Evolutionary conservation across 2,113 vertebrate species (phyloP).

Genomic region (Macrotis lagotis): DNA sequence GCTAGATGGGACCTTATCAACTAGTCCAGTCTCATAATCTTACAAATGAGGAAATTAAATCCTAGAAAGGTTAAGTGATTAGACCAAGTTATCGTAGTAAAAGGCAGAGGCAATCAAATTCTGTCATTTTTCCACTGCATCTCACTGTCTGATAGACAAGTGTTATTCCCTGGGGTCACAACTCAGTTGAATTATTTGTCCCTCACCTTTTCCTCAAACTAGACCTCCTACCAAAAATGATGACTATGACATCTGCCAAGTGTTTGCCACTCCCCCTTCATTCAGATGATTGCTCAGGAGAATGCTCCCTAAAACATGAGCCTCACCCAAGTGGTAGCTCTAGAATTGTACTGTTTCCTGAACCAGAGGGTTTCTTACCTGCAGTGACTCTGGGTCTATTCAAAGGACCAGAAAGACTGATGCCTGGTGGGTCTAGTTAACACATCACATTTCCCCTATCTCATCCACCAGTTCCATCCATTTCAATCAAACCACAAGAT

Average conservation of each 20-base stretch:
- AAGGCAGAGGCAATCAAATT: not conserved
- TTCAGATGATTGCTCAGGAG: not conserved
- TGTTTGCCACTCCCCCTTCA: not conserved
- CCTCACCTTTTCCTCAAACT: not conserved
- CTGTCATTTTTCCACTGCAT: not conserved
- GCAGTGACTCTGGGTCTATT: not conserved
- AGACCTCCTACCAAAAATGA: not conserved
- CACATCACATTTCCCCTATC: not conserved
- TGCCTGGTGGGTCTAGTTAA: not conserved
- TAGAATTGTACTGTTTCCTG: not conserved
- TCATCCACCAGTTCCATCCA: not conserved
- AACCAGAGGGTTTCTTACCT: not conserved
- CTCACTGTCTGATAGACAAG: not conserved
- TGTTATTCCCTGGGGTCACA: not conserved
- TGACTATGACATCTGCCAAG: not conserved
- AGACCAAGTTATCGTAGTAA: not conserved
- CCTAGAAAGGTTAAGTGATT: not conserved
- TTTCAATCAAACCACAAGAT: not conserved
- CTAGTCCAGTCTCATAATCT: not conserved
- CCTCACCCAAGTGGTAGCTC: not conserved
- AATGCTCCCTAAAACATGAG: not conserved
- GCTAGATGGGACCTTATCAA: not conserved
- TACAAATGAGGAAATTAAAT: not conserved
- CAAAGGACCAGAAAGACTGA: not conserved
- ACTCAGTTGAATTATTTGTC: not conserved